Conservation (phyloP, 2,113 vertebrate species). For the Anarrhichthys ocellatus region DNA sequence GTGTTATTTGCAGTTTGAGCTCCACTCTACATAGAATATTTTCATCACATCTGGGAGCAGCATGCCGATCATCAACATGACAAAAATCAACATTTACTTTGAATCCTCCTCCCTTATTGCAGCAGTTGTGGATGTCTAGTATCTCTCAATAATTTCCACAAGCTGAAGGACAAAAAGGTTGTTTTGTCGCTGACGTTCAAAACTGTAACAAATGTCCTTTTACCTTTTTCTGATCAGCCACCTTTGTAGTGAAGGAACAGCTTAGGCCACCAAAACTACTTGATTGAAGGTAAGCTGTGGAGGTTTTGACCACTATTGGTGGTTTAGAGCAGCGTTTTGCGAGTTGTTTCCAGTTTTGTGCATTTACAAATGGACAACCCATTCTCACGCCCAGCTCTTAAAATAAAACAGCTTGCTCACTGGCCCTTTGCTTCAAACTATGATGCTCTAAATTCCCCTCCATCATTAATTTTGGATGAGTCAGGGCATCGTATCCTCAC, state of each 20-base stretch:
- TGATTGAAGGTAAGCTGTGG: not conserved
- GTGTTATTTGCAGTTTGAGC: slow-evolving; percentile 40
- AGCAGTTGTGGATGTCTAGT: not conserved
- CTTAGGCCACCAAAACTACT: not conserved
- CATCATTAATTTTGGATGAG: no score
- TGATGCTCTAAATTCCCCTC: no score
- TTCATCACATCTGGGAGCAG: slow-evolving; percentile 38
- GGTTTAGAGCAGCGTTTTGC: not conserved
- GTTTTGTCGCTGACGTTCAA: not conserved
- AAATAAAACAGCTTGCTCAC: no score
- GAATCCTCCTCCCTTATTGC: not conserved
- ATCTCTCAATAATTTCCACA: not conserved
- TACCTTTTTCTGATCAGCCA: not conserved
- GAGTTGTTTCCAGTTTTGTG: not conserved
- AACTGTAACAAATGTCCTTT: not conserved
- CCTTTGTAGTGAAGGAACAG: not conserved
- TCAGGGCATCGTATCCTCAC: no score
- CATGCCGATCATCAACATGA: not conserved
- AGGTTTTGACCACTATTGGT: not conserved
- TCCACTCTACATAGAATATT: slow-evolving; percentile 19
- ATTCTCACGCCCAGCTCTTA: no score
- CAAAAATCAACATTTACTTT: slow-evolving; percentile 38
- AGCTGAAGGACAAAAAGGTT: not conserved
- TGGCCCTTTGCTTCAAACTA: no score
- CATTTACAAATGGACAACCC: not conserved